Base-by-base conservation (phyloP, 2,888 invertebrate species). In the Sphaeridia pumilis region DNA sequence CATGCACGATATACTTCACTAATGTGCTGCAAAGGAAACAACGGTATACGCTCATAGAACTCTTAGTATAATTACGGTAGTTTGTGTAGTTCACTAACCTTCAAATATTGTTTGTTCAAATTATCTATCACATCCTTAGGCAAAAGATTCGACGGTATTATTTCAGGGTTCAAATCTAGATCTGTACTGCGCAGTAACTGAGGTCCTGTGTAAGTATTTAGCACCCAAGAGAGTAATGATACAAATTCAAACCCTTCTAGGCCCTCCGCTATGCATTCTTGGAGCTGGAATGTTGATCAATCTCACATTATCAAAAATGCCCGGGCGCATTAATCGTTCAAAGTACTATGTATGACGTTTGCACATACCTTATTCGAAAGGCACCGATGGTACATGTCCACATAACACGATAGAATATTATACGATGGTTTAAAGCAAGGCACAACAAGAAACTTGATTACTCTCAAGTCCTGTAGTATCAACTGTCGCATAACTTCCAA, bases 201-300 rank as follows among this genome's bases (percentile, higher is more conserved):
- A 2, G 78, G 73, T 0, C 92, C 88, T 0, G 82, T 79, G 70
- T 98, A 98, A 0, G 87, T 87, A 69, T 90, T 89, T 60, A 90
- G 79, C 14, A 83, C 80, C 97, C 97, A 98, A 0, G 86, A 84
- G 7, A 98, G 74, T 49, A 98, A 72, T 0, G 94, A 88, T 1
- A 97, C 93, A 69, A 90, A 89, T 71, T 98, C 98, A 70, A 95
- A 95, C 36, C 94, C 95, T 74, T 95, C 87, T 49, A 97, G 72
- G 0, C 89, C 89, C 65, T 79, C 83, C 34, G 80, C 77, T n/a
- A 92, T 87, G 43, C 92, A 79, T 67, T 90, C 90, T 72, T 88
- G 82, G 17, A 95, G 72, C 85, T 75, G 66, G 5, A 36, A 50
- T 36, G 52, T 14, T 34, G 20, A n/a, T n/a, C n/a, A 27, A 46